Percentiles rank a stretch among this genome's conserved stretches.
Conservation (phyloP, 2,113 vertebrate species). For the Drymodes brunneopygia region DNA sequence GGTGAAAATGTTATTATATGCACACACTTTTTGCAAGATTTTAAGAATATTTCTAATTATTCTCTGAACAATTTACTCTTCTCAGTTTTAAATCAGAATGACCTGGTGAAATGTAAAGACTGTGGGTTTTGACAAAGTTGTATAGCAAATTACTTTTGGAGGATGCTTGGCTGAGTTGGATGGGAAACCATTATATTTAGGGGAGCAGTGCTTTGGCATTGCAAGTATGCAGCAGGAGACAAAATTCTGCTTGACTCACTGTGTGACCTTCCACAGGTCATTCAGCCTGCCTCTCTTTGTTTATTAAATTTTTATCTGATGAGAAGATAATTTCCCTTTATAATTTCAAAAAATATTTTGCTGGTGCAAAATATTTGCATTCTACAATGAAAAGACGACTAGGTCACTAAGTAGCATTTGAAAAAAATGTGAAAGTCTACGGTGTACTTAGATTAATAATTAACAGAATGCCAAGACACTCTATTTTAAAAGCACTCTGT, state of each 20-base stretch:
- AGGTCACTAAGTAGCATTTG: neutral
- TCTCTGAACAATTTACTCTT: neutral
- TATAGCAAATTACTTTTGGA: neutral
- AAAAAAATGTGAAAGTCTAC: neutral
- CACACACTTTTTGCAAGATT: neutral
- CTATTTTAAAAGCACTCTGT: neutral
- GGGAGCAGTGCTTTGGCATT: neutral
- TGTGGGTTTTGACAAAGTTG: neutral
- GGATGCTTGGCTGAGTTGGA: neutral
- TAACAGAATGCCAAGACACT: neutral
- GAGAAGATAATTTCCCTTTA: neutral
- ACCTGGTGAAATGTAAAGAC: neutral
- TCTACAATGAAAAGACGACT: neutral
- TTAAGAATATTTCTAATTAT: neutral
- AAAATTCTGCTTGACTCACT: neutral
- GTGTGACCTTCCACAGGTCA: slow-evolving; percentile 27
- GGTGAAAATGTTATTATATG: neutral
- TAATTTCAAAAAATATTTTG: neutral
- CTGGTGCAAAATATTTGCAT: neutral
- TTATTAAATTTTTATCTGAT: neutral
- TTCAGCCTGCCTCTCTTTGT: neutral
- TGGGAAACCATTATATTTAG: neutral
- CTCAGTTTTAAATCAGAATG: neutral
- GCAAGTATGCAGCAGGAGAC: neutral
- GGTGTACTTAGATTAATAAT: neutral